phyloP scores from a whole-genome alignment of 2,113 vertebrate species.

The Lamprotornis superbus region DNA sequence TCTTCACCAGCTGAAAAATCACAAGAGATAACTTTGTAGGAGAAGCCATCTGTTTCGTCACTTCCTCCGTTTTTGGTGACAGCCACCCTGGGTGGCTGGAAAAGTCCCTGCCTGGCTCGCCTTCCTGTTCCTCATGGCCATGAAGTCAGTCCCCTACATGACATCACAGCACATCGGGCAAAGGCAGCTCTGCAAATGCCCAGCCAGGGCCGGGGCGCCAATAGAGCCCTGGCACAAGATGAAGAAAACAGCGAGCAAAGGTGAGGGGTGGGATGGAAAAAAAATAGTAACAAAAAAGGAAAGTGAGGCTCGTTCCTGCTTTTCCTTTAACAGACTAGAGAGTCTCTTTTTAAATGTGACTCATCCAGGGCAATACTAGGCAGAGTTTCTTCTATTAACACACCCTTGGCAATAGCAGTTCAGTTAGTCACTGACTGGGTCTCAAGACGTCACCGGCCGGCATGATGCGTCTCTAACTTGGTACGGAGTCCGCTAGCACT shows the following conservation, averaged over 20 bases:
- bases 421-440: conserved; percentile 45
- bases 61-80: not conserved
- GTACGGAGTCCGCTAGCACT: not conserved
- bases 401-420: conserved; percentile 45
- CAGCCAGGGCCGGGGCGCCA: not conserved
- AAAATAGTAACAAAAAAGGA: not conserved
- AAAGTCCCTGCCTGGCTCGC: not conserved
- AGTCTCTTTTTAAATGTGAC: conserved; percentile 28
- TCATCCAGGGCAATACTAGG: conserved; percentile 39
- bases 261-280: not conserved
- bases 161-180: not conserved
- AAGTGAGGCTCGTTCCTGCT: not conserved
- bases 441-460: conserved; percentile 2
- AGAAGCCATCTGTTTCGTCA: not conserved
- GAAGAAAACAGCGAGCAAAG: not conserved
- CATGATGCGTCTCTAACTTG: not conserved
- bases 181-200: not conserved
- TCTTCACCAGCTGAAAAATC: not conserved
- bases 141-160: not conserved
- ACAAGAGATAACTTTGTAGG: not conserved
- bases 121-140: not conserved
- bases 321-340: not conserved
- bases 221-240: not conserved
- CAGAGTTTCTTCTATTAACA: conserved; percentile 24
- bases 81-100: not conserved